These are phyloP conservation scores for Lithobates pipiens DNA, from an alignment of 2,797 vertebrate genomes.

Conservation along the genomic window DNA sequence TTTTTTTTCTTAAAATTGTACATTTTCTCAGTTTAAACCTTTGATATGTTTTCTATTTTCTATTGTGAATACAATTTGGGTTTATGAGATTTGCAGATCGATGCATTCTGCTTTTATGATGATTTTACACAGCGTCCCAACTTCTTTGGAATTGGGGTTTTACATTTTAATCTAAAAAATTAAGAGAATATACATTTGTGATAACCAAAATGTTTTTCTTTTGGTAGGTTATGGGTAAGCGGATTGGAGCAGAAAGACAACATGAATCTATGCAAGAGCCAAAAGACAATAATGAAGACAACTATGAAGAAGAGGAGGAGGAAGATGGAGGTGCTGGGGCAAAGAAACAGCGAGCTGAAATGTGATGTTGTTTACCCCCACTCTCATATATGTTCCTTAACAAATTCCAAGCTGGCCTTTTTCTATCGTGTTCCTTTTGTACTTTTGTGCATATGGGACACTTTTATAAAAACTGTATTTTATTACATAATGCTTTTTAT, in stretches of 20 bases:
- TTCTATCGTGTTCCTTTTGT: slow-evolving; percentile 66
- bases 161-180: background rate
- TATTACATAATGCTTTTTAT: slow-evolving; percentile 77
- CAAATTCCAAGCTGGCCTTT: slow-evolving; percentile 58
- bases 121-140: too few relatives aligned
- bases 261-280: slow-evolving; percentile 71
- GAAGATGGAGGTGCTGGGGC: slow-evolving; percentile 70
- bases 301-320: slow-evolving; percentile 82
- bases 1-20: too few relatives aligned
- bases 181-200: background rate
- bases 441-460: slow-evolving; percentile 70
- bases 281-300: slow-evolving; percentile 83
- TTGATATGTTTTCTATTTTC: too few relatives aligned
- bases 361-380: slow-evolving; percentile 76
- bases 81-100: too few relatives aligned
- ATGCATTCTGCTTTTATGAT: too few relatives aligned
- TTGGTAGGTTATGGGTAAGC: slow-evolving; percentile 74
- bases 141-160: too few relatives aligned
- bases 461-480: slow-evolving; percentile 77
- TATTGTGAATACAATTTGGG: too few relatives aligned
- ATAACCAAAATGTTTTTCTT: background rate
- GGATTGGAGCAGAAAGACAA: slow-evolving; percentile 72
- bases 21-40: too few relatives aligned
- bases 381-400: background rate
- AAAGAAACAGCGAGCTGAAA: slow-evolving; percentile 87